Evolutionary conservation across 1,140 invertebrate species (phyloP).

Genomic region (Eubasilissa regina): DNA sequence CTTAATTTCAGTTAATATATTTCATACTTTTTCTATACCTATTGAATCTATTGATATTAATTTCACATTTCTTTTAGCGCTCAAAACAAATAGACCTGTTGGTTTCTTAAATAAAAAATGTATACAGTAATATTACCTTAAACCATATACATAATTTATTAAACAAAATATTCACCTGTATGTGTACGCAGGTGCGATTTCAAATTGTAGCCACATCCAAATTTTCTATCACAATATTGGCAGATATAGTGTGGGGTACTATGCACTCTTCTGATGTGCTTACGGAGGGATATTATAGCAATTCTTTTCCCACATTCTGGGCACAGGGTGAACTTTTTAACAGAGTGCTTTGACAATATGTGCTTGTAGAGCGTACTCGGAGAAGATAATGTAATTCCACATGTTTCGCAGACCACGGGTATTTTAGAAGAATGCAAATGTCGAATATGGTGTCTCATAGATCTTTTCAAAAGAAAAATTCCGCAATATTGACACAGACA

Average conservation of each 20-base stretch:
- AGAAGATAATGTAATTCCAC: neutral
- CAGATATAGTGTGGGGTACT: neutral
- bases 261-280: neutral
- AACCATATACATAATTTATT: too few species aligned
- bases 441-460: too few species aligned
- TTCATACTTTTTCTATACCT: too few species aligned
- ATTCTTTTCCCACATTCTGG: neutral
- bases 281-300: neutral
- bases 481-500: too few species aligned
- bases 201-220: neutral
- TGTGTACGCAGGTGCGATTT: slow-evolving; percentile 13
- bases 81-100: too few species aligned
- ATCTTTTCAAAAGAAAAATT: too few species aligned
- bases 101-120: too few species aligned
- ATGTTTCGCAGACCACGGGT: neutral
- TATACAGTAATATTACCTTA: too few species aligned
- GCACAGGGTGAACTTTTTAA: neutral
- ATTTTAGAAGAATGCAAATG: too few species aligned
- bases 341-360: neutral
- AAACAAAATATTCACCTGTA: slow-evolving; percentile 5
- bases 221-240: neutral
- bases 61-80: too few species aligned
- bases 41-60: too few species aligned
- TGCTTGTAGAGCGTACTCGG: neutral
- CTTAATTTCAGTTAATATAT: too few species aligned